Conservation (phyloP, 2,113 vertebrate genomes). For the Lanius ludovicianus region DNA sequence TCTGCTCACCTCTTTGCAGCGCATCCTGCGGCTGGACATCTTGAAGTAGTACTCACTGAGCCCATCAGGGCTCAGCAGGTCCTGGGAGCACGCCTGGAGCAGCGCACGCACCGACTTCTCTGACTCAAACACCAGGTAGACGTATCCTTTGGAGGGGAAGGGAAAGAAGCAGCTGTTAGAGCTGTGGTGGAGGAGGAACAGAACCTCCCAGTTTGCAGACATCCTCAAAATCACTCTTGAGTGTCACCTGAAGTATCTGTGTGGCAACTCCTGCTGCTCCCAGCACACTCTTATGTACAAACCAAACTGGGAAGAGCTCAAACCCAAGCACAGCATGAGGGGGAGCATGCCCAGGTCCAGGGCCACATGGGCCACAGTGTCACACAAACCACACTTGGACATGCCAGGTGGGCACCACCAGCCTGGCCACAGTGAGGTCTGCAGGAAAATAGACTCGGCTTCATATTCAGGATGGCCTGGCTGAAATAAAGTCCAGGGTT, state of each 20-base stretch:
- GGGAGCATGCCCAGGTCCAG: neutral
- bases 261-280: neutral
- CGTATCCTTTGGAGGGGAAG: slow-evolving; percentile 80
- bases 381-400: neutral
- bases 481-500: neutral
- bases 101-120: slow-evolving; percentile 94
- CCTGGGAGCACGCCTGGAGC: slow-evolving; percentile 94
- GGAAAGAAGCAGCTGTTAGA: neutral
- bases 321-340: accelerated
- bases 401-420: neutral
- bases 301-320: neutral
- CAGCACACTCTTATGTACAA: neutral
- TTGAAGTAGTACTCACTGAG: slow-evolving; percentile 96
- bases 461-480: neutral
- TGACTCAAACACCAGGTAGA: slow-evolving; percentile 95
- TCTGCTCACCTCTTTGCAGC: slow-evolving; percentile 93
- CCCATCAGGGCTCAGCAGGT: slow-evolving; percentile 90
- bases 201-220: neutral
- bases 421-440: accelerated
- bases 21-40: slow-evolving; percentile 98
- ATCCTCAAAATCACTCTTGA: neutral
- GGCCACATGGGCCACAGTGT: accelerated
- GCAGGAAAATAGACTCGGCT: neutral
- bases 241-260: neutral
- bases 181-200: neutral